Conservation (phyloP, 2,113 vertebrate species). For the Acanthisitta chloris region DNA sequence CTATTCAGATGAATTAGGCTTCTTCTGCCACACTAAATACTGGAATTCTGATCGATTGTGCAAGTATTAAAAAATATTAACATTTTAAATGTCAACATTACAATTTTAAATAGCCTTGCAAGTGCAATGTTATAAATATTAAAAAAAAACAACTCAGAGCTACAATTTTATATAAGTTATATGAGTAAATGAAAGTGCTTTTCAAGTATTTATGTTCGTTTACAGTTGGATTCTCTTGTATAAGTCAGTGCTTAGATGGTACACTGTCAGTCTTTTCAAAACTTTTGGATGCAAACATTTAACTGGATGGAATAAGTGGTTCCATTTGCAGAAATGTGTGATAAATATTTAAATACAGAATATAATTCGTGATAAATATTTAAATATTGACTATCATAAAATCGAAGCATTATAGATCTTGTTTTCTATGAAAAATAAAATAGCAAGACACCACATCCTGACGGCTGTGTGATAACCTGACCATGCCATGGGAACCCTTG, state of each 20-base stretch:
- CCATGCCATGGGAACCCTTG: neutral
- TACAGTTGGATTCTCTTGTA: neutral
- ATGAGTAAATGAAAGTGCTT: constrained; percentile 51
- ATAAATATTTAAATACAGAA: neutral
- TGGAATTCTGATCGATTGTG: constrained; percentile 38
- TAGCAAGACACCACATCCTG: neutral
- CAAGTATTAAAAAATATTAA: constrained; percentile 52
- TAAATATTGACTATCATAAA: neutral
- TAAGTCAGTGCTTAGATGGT: constrained; percentile 29
- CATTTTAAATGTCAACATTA: constrained; percentile 49
- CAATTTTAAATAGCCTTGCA: constrained; percentile 48
- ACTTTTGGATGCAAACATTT: neutral
- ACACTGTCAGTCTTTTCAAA: neutral
- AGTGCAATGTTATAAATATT: constrained; percentile 65
- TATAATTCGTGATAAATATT: neutral
- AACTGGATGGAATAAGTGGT: neutral
- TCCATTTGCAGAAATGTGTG: neutral
- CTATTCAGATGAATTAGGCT: neutral
- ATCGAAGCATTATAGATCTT: neutral
- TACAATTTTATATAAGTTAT: constrained; percentile 44
- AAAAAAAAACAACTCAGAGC: constrained; percentile 23
- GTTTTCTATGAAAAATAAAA: neutral
- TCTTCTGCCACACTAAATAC: constrained; percentile 3
- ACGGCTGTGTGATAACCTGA: neutral
- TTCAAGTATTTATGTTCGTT: constrained; percentile 42